These are phyloP conservation scores for Meteorus cinctellus DNA, from an alignment of 2,888 invertebrate species.

Conservation along the genomic window DNA sequence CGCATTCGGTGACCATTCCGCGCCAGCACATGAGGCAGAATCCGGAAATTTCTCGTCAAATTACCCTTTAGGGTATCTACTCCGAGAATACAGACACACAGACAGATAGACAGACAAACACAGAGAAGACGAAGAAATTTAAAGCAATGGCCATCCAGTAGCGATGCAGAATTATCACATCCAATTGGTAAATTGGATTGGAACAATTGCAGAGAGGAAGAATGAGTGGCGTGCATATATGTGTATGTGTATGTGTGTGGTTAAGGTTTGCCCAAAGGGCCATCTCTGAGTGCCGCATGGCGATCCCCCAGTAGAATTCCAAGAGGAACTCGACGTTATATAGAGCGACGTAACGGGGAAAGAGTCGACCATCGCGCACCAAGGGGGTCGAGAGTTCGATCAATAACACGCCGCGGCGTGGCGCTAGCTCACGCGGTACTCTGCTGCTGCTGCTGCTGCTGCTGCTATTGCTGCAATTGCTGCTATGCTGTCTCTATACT, in stretches of 20 bases:
- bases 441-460: background rate
- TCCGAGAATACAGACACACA: background rate
- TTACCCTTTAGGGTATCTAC: slow-evolving; percentile 13
- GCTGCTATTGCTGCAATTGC: slow-evolving; percentile 27
- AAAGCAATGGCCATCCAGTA: slow-evolving; percentile 3
- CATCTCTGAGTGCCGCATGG: slow-evolving; percentile 59
- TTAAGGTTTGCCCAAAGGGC: slow-evolving; percentile 58
- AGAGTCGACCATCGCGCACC: slow-evolving; percentile 38
- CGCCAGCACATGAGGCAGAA: slow-evolving; percentile 26
- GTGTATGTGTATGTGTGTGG: slow-evolving; percentile 47
- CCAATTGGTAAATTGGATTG: slow-evolving; percentile 66
- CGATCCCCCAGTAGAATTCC: slow-evolving; percentile 51
- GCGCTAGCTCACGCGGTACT: slow-evolving; percentile 58
- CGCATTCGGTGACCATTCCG: background rate
- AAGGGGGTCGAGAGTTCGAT: slow-evolving; percentile 64
- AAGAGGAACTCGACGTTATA: slow-evolving; percentile 47
- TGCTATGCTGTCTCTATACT: slow-evolving; percentile 1
- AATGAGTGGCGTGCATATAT: slow-evolving; percentile 37
- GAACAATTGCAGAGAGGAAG: slow-evolving; percentile 53
- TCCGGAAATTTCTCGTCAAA: slow-evolving; percentile 34
- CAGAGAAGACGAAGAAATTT: slow-evolving; percentile 16
- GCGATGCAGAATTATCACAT: slow-evolving; percentile 54
- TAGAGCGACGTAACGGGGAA: slow-evolving; percentile 46
- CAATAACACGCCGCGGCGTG: slow-evolving; percentile 72
- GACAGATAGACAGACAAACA: background rate